Evolutionary conservation across 2,113 vertebrate species (phyloP), one percentile per base, ranked within the genome.

Genomic region (Sarotherodon lohbergeri): DNA sequence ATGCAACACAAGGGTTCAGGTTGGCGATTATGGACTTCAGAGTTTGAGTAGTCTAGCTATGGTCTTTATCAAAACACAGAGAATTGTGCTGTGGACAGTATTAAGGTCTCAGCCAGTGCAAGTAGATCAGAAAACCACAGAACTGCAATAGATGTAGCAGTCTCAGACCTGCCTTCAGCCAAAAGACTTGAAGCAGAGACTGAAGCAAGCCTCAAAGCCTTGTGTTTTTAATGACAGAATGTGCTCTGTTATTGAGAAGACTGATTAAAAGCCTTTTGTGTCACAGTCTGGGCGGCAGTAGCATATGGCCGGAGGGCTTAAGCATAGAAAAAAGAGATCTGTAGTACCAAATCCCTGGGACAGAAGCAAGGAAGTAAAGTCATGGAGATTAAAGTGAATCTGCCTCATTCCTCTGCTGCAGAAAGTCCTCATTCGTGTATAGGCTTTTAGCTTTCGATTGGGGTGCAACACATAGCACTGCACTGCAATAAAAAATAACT

Each of bases 191-290:
- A 79, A 84, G 57, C n/a, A 82, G 48, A 48, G 19, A 61, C 39
- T 80, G 3, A 2, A 66, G 59, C 52, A 6, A 63, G 50, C 36
- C 76, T 86, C 57, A 83, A 71, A 93, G 76, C 82, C n/a, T 29
- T 36, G 73, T 66, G 50, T 73, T 82, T 86, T 89, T 92, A 93
- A 92, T 92, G 90, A 83, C 87, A 81, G 89, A 88, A 91, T 90
- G 84, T 90, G 92, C 88, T 88, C 85, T 55, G 85, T 93, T 91
- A 92, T 66, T 34, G 89, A 91, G 92, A 91, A 32, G 80, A 66
- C 90, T 93, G 93, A 95, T 95, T 95, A 94, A 93, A 92, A 89
- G 73, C 50, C 85, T 80, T 84, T 41, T 29, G 83, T 88, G 89
- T 91, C 90, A 63, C 6, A 39, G 89, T 86, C 87, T 52, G 73